Conservation (phyloP, 1,140 invertebrate species). For the Lanistes nyassanus region DNA sequence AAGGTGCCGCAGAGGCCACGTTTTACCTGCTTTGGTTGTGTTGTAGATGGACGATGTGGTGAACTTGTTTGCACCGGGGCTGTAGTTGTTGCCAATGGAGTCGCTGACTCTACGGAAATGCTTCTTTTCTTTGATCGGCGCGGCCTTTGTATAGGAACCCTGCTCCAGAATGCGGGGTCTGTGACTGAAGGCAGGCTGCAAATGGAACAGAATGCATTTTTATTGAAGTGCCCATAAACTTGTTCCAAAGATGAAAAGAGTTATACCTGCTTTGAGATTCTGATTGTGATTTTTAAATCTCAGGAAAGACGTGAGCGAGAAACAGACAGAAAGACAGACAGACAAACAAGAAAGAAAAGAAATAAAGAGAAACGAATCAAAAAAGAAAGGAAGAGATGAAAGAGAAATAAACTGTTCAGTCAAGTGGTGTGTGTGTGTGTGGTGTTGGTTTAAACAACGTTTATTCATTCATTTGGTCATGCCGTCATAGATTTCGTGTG, state of each 20-base stretch:
- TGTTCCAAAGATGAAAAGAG: too few relatives aligned
- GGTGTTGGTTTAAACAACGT: too few relatives aligned
- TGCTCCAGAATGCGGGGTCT: slow-evolving; percentile 60
- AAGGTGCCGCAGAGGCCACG: too few relatives aligned
- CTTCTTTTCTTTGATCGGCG: slow-evolving; percentile 64
- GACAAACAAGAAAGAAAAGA: neutral
- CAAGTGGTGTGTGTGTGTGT: too few relatives aligned
- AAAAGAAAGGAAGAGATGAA: too few relatives aligned
- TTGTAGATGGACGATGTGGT: slow-evolving; percentile 68
- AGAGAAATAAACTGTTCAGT: too few relatives aligned
- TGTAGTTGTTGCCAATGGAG: slow-evolving; percentile 73
- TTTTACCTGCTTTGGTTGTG: slow-evolving; percentile 59
- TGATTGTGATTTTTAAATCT: neutral
- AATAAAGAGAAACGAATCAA: too few relatives aligned
- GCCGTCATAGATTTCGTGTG: too few relatives aligned
- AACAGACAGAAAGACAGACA: neutral
- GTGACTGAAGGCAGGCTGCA: slow-evolving; percentile 62
- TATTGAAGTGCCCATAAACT: too few relatives aligned
- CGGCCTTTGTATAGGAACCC: slow-evolving; percentile 63
- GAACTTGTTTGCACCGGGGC: slow-evolving; percentile 69
- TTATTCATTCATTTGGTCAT: too few relatives aligned
- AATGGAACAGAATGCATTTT: too few relatives aligned
- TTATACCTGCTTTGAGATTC: neutral
- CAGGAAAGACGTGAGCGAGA: neutral
- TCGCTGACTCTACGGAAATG: slow-evolving; percentile 72